phyloP scores from a whole-genome alignment of 2,113 vertebrate genomes.

The Microtus richardsoni region DNA sequence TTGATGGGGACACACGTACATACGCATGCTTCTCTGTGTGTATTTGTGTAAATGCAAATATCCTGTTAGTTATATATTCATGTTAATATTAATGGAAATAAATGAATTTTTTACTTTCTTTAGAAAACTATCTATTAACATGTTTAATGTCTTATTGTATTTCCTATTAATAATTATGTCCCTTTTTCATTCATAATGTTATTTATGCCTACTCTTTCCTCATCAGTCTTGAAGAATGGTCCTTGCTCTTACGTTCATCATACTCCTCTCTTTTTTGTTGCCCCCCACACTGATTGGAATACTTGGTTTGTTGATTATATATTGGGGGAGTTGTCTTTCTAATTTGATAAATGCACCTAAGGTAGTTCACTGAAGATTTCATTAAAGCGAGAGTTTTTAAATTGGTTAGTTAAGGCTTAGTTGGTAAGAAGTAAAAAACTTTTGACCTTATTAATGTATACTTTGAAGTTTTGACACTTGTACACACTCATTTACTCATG shows the following conservation, averaged over 20 bases:
- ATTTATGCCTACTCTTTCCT: neutral
- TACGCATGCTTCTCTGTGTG: neutral
- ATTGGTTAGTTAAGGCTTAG: neutral
- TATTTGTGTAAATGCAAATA: neutral
- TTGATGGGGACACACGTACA: neutral
- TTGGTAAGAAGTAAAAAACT: neutral
- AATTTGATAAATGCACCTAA: neutral
- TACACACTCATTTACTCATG: neutral
- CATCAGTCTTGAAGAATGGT: neutral
- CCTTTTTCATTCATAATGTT: neutral
- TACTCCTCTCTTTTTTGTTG: neutral
- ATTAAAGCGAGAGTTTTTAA: constrained; percentile 23
- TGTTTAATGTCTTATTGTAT: neutral
- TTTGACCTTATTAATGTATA: neutral
- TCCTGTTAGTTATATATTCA: neutral
- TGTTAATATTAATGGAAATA: too few relatives aligned
- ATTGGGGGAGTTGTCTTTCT: neutral
- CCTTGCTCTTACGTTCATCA: neutral
- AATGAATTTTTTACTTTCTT: neutral
- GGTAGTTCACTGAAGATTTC: neutral
- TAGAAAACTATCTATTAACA: neutral
- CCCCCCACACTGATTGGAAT: neutral
- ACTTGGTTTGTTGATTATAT: neutral
- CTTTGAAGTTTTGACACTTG: neutral
- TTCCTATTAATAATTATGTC: neutral